These are phyloP conservation scores for Acronicta leporina DNA, from an alignment of 2,888 invertebrate genomes.

Conservation along the genomic window DNA sequence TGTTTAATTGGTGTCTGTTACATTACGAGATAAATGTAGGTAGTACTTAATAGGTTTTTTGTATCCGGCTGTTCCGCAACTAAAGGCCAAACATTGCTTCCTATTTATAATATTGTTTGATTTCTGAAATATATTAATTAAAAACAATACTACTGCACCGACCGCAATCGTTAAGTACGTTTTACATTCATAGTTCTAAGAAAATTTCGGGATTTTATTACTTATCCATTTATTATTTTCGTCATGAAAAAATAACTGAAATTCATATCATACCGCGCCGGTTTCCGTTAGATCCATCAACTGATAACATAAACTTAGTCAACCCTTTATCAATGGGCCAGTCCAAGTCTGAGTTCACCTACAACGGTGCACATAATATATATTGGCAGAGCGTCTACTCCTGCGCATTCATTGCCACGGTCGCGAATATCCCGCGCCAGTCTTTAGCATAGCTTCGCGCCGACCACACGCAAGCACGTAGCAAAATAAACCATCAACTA, in stretches of 20 bases:
- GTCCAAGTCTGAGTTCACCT: constrained; percentile 18
- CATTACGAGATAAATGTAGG: background rate
- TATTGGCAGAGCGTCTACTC: constrained; percentile 56
- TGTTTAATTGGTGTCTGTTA: background rate
- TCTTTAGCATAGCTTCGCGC: constrained; percentile 52
- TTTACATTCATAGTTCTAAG: too few relatives aligned
- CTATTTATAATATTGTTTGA: too few relatives aligned
- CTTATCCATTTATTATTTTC: too few relatives aligned
- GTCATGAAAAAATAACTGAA: too few relatives aligned
- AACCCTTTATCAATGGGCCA: constrained; percentile 33
- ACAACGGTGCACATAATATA: constrained; percentile 57
- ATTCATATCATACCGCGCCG: background rate
- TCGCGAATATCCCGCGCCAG: constrained; percentile 61
- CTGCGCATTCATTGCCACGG: constrained; percentile 70
- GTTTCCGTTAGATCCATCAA: constrained; percentile 2
- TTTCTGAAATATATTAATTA: too few relatives aligned
- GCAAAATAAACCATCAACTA: constrained; percentile 33
- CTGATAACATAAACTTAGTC: constrained; percentile 22
- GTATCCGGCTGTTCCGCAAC: too few relatives aligned
- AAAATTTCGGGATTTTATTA: too few relatives aligned
- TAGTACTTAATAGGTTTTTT: background rate
- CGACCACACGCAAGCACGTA: constrained; percentile 55
- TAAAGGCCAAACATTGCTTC: too few relatives aligned
- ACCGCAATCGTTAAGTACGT: too few relatives aligned
- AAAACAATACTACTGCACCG: too few relatives aligned